Evolutionary conservation across 2,888 invertebrate species (phyloP).

Genomic region (Calliopum simillimum): DNA sequence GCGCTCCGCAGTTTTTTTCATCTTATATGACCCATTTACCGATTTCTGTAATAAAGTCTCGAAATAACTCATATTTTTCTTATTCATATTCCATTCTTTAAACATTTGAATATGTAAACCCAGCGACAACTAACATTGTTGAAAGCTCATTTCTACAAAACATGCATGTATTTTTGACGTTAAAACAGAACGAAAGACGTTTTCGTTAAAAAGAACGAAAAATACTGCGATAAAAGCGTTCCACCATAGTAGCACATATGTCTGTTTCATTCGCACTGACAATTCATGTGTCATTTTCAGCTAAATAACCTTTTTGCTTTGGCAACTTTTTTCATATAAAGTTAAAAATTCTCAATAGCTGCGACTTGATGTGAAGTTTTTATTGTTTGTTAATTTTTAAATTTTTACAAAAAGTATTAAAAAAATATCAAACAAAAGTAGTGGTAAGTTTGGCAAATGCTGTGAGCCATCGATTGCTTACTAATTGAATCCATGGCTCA

Average conservation of each 20-base stretch:
- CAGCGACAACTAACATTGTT: no score
- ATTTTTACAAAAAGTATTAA: slow-evolving; percentile 44
- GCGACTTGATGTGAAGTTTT: slow-evolving; percentile 42
- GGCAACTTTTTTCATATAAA: slow-evolving; percentile 22
- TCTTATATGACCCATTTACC: no score
- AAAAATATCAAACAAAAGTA: slow-evolving; percentile 43
- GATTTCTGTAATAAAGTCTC: no score
- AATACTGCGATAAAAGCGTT: no score
- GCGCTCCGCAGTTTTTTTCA: no score
- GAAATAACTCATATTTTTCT: no score
- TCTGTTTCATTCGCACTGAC: slow-evolving; percentile 20
- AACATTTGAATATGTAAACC: no score
- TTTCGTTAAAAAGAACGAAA: no score
- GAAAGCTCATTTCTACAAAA: background rate
- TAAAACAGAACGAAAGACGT: no score
- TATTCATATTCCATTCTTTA: no score
- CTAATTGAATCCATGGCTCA: background rate
- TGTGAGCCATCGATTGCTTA: background rate
- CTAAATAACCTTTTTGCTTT: slow-evolving; percentile 28
- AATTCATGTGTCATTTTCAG: slow-evolving; percentile 28
- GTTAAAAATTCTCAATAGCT: slow-evolving; percentile 39
- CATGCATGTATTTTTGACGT: slow-evolving; percentile 27
- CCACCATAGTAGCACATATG: no score
- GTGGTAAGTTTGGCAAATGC: slow-evolving; percentile 46
- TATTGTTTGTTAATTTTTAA: slow-evolving; percentile 39